A percentile compares a stretch with the other conserved stretches of the same genome.
These are phyloP conservation scores for Amphilophus citrinellus DNA, from an alignment of 2,113 vertebrate species.

Conservation along the genomic window DNA sequence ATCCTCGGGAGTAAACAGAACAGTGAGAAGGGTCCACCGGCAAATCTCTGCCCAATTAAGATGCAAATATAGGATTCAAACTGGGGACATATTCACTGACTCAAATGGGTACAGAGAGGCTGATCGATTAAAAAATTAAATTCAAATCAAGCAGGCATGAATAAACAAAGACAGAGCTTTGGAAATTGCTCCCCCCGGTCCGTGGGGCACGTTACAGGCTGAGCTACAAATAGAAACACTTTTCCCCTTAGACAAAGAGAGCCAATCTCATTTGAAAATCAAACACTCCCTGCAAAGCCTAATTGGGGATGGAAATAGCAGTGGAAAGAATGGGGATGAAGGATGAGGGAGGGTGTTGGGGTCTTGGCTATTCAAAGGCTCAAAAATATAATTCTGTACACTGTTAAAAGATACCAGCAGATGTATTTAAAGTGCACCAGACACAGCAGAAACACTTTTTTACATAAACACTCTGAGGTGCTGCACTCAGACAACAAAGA, in stretches of 20 bases:
- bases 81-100: conserved; percentile 32
- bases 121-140: conserved; percentile 61
- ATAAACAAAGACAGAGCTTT: conserved; percentile 44
- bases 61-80: conserved; percentile 66
- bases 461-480: conserved; percentile 31
- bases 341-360: conserved; percentile 60
- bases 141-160: conserved; percentile 62
- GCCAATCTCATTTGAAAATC: conserved; percentile 63
- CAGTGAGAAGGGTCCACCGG: background rate
- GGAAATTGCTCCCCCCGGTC: conserved; percentile 34
- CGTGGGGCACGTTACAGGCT: conserved; percentile 30
- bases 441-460: conserved; percentile 22
- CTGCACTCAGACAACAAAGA: conserved; percentile 45
- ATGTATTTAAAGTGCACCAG: conserved; percentile 33
- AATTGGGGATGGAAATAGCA: conserved; percentile 47
- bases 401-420: conserved; percentile 14
- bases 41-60: conserved; percentile 61
- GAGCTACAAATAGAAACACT: conserved; percentile 58
- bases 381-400: conserved; percentile 11
- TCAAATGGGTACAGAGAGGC: conserved; percentile 14
- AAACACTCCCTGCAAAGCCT: conserved; percentile 55
- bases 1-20: conserved; percentile 40
- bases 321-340: conserved; percentile 50
- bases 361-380: conserved; percentile 44
- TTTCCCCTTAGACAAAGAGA: conserved; percentile 47